Conservation (phyloP, 2,113 vertebrate genomes). For the Cinclus cinclus region DNA sequence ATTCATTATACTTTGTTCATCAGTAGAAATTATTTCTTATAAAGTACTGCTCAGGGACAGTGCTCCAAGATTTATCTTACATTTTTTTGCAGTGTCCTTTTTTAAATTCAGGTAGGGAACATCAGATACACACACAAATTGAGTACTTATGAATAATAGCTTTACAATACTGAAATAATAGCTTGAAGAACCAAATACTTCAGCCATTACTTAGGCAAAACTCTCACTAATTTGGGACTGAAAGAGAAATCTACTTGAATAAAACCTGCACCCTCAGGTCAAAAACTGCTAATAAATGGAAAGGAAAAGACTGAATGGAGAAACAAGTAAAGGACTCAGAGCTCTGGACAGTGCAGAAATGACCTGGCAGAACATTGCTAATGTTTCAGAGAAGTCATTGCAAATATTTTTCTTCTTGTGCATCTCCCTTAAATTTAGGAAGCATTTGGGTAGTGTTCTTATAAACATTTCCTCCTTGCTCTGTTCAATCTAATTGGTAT, state of each 20-base stretch:
- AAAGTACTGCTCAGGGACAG: background rate
- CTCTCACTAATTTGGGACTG: background rate
- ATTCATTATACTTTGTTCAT: constrained; percentile 23
- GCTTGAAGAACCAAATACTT: background rate
- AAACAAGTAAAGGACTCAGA: background rate
- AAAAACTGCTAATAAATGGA: background rate
- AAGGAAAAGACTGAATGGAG: background rate
- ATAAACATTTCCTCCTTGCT: background rate
- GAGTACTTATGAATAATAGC: background rate
- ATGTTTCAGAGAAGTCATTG: background rate
- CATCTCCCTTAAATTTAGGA: background rate
- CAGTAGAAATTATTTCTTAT: background rate
- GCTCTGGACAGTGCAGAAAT: background rate
- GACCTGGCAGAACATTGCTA: background rate
- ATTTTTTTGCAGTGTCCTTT: background rate
- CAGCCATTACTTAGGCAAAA: background rate
- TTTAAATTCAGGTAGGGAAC: background rate
- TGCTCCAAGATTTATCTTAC: background rate
- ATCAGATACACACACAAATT: background rate
- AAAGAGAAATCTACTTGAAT: background rate
- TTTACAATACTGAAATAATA: background rate
- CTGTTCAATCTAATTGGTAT: background rate
- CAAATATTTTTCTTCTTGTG: background rate
- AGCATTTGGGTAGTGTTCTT: background rate
- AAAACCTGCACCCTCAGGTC: background rate